A percentile compares a stretch with the other conserved stretches of the same genome.
Conservation (phyloP, 2,113 vertebrate species). For the Pimephales promelas region DNA sequence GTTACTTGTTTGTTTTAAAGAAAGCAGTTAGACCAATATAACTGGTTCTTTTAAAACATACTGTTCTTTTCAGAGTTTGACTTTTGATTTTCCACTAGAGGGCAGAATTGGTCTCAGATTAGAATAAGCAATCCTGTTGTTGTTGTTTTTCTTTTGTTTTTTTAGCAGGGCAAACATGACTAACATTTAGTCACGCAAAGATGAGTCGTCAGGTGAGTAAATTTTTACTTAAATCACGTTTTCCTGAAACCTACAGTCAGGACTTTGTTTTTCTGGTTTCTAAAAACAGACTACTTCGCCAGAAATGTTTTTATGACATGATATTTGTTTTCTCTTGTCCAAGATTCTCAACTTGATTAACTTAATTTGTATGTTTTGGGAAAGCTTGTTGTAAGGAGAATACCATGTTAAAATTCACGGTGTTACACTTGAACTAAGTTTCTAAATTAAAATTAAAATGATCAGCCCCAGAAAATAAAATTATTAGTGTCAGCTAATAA, state of each 20-base stretch:
- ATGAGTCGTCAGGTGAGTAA: constrained; percentile 10
- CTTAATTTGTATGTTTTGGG: background rate
- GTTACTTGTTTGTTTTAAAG: background rate
- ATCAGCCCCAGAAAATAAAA: background rate
- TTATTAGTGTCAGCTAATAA: background rate
- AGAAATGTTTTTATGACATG: background rate
- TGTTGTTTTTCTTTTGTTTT: no score
- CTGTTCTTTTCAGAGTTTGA: background rate
- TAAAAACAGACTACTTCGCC: background rate
- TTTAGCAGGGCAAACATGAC: constrained; percentile 20
- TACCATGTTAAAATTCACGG: background rate
- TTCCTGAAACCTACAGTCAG: background rate
- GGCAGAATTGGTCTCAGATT: constrained; percentile 35
- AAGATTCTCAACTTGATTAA: background rate
- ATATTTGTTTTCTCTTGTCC: background rate
- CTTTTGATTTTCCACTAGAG: constrained; percentile 36
- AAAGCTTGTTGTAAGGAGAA: background rate
- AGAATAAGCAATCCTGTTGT: background rate
- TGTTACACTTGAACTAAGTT: background rate
- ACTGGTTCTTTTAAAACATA: no score
- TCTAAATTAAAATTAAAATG: background rate
- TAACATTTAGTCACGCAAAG: background rate
- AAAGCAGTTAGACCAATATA: background rate
- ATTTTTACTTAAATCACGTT: background rate
- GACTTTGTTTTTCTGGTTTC: background rate